Evolutionary conservation across 1,140 invertebrate genomes (phyloP).

Genomic region (Trigoniulus corallinus): DNA sequence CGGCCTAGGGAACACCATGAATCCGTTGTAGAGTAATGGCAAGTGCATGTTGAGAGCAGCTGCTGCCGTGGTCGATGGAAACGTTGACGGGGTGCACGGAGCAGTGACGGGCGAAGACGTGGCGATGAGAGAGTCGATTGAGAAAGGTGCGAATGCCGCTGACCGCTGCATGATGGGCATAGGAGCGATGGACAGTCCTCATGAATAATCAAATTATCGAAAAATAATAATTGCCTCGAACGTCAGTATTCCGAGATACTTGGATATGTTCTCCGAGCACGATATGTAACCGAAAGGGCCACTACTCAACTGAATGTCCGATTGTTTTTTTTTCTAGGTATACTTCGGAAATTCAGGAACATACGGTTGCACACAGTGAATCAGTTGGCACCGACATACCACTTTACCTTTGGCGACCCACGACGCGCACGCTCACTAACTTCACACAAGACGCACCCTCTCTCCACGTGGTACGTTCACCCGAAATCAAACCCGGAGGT

Average conservation of each 20-base stretch:
- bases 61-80: neutral
- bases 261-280: neutral
- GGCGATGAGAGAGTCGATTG: constrained; percentile 7
- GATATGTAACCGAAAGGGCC: neutral
- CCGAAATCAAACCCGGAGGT: no score
- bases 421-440: no score
- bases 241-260: neutral
- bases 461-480: no score
- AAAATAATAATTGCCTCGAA: neutral
- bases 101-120: neutral
- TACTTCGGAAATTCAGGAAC: no score
- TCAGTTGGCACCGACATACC: no score
- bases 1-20: constrained; percentile 4
- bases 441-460: no score
- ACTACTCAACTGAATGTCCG: neutral
- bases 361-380: no score
- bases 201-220: neutral
- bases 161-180: constrained; percentile 1
- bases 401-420: no score
- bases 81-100: neutral
- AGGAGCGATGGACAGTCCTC: neutral
- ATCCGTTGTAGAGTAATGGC: constrained; percentile 8
- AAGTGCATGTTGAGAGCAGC: neutral
- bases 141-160: constrained; percentile 5
- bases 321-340: no score